Evolutionary conservation across 2,113 vertebrate species (phyloP).

Genomic region (Eulemur rufifrons): DNA sequence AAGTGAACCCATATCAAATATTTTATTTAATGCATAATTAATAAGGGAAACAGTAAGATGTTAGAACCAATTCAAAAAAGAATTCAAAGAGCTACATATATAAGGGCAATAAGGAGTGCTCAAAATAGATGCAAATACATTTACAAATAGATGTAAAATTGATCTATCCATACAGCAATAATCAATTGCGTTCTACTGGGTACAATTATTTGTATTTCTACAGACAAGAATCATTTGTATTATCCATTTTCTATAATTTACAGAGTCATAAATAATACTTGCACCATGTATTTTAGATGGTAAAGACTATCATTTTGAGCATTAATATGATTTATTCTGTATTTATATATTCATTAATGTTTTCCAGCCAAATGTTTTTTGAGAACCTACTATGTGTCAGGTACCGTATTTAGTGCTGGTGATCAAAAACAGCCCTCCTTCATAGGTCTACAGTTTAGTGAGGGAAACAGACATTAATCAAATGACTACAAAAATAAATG

Average conservation of each 20-base stretch:
- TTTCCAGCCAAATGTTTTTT: not conserved
- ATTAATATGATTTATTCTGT: slow-evolving; percentile 4
- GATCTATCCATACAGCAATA: not conserved
- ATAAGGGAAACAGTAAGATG: not conserved
- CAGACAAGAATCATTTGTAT: slow-evolving; percentile 17
- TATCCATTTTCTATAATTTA: slow-evolving; percentile 17
- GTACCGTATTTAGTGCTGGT: not conserved
- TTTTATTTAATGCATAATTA: slow-evolving; percentile 38
- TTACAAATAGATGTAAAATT: slow-evolving; percentile 31
- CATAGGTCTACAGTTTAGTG: not conserved
- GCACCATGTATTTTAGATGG: not conserved
- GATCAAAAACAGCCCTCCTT: slow-evolving; percentile 1
- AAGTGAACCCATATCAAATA: slow-evolving; percentile 24
- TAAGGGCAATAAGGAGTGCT: not conserved
- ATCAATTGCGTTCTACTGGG: not conserved
- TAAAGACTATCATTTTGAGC: slow-evolving; percentile 34
- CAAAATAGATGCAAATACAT: not conserved
- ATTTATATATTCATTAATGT: not conserved
- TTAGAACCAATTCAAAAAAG: not conserved
- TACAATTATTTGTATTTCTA: slow-evolving; percentile 33
- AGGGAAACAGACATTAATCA: not conserved
- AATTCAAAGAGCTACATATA: slow-evolving; percentile 3
- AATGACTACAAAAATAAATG: slow-evolving; percentile 26
- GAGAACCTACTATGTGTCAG: not conserved
- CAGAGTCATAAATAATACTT: not conserved